Conservation (phyloP, 2,797 vertebrate species). For the Phyllotis vaccarum region DNA sequence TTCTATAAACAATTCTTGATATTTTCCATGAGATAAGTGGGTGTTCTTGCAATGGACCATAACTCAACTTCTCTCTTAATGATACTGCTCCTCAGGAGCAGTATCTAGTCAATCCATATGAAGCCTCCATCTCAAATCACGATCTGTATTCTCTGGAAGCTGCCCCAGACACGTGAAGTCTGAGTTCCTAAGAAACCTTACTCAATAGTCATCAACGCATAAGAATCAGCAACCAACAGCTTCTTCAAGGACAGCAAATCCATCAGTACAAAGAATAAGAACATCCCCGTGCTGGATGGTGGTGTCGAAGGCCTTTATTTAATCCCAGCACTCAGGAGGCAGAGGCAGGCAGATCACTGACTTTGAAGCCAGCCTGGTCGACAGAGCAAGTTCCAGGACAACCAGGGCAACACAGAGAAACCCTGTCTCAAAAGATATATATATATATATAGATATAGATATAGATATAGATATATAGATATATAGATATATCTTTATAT, state of each 20-base stretch:
- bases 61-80: neutral
- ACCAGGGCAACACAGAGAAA: neutral
- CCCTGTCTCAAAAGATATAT: neutral
- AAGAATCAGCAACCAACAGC: neutral
- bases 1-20: neutral
- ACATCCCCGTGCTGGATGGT: no score
- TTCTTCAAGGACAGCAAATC: neutral
- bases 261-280: neutral
- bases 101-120: neutral
- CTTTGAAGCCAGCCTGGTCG: neutral
- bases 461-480: no score
- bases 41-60: neutral
- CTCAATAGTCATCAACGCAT: neutral
- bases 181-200: conserved; percentile 12
- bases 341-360: neutral
- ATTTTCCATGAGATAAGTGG: neutral
- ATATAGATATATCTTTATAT: no score
- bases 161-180: neutral
- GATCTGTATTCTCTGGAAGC: neutral
- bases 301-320: neutral
- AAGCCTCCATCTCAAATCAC: neutral
- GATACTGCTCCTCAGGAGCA: neutral
- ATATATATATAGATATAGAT: no score
- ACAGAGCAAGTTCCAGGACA: neutral
- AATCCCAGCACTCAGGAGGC: neutral